Base-by-base conservation (phyloP, 2,888 invertebrate species). In the Desoria tigrina region DNA sequence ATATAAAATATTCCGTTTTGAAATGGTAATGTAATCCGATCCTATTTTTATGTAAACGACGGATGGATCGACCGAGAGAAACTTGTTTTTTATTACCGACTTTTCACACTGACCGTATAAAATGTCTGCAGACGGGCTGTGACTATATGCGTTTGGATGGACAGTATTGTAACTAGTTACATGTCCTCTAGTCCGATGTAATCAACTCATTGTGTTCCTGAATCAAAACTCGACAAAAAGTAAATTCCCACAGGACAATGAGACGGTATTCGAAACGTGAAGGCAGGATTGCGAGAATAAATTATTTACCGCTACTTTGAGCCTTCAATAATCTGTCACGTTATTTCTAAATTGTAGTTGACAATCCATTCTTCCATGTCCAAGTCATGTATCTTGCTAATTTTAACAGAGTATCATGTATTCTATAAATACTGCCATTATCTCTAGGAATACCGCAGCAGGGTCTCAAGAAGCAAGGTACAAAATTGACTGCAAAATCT, bases 261-360 rank as follows among this genome's bases (percentile, higher is more conserved):
- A 16, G 21, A 16, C n/a, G n/a, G n/a, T n/a, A 45, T 18, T n/a
- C 45, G 16, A 45, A 16, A 45, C 16, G 16, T 18, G 21, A 18
- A 45, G 45, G 9, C n/a, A 45, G n/a, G n/a, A 45, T 45, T 18
- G 21, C 45, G n/a, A 45, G 45, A 16, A 45, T 45, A n/a, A 45
- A 45, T 45, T 45, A 45, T 45, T 45, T 45, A 45, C 45, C 45
- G 45, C 45, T 45, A 45, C 9, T 21, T 45, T 45, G 21, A 45
- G 21, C 45, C 45, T 45, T 45, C 45, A 45, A 45, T 45, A 45
- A 21, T 45, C 6, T 45, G 45, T 45, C 45, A 45, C 45, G 45
- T 45, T 45, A 45, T 45, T 18, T 45, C 32, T 32, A 32, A 32
- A 32, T 45, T 21, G 9, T 18, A 45, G 45, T 45, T 45, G 45